A percentile compares a stretch with the other conserved stretches of the same genome.
Evolutionary conservation across 2,113 vertebrate species (phyloP).

Genomic region (Onychostruthus taczanowskii): DNA sequence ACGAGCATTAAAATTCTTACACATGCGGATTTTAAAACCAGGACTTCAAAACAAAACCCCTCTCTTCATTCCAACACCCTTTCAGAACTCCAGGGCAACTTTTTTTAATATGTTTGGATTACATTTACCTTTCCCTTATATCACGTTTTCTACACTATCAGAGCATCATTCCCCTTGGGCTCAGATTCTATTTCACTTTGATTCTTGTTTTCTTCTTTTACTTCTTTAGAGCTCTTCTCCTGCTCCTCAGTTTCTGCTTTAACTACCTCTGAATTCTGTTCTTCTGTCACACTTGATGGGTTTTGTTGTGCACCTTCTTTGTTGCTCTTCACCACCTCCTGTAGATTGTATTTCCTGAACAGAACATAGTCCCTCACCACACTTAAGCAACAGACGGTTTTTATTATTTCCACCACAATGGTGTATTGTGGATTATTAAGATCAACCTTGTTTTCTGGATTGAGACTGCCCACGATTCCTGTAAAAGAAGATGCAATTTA

Average conservation of each 20-base stretch:
- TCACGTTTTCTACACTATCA: neutral
- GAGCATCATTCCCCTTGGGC: neutral
- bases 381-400: constrained; percentile 89
- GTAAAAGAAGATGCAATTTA: constrained; percentile 30
- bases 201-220: constrained; percentile 26
- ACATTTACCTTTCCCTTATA: neutral
- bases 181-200: constrained; percentile 13
- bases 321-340: constrained; percentile 86
- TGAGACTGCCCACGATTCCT: constrained; percentile 89
- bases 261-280: neutral
- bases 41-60: constrained; percentile 14
- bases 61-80: neutral
- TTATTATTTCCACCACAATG: constrained; percentile 94
- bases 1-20: neutral
- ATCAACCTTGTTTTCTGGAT: constrained; percentile 93
- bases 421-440: constrained; percentile 90
- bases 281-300: neutral
- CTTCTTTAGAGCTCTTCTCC: neutral
- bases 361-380: constrained; percentile 90
- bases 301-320: constrained; percentile 37
- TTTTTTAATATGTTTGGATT: neutral
- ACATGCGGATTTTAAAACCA: neutral
- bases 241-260: neutral
- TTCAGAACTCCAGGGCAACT: neutral
- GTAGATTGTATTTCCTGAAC: constrained; percentile 93